Base-by-base conservation (phyloP, 2,797 vertebrate species). In the Argentina silus region DNA sequence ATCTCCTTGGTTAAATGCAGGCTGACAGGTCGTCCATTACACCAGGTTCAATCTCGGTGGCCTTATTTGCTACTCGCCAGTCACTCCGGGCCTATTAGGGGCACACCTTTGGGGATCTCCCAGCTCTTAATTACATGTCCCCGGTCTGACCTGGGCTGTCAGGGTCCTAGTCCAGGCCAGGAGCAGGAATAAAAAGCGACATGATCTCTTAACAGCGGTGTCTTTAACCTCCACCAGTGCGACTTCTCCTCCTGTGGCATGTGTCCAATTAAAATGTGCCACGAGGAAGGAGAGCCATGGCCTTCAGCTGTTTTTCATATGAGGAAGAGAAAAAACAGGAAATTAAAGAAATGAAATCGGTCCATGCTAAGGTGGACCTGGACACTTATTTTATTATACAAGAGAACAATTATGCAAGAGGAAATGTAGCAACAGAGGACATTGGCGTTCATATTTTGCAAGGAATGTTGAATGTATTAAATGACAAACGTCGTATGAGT, bases 211-310 rank as follows among this genome's bases (percentile, higher is more conserved):
- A 42, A 68, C 45, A 68, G 64, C 44, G 7, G 42, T 47, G 23
- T 51, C 59, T 68, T 68, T 74, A 68, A 67, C 72, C 56, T 74
- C 65, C 56, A 27, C 12, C 45, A 21, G 44, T 51, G 72, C 7
- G 17, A 44, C 19, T 61, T 36, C 45, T 6, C 55, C 66, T 70
- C 36, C 1, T 62, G 69, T 74, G 72, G 75, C 73, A 57, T 44
- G 67, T 61, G 74, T 67, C 69, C 79, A 81, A 83, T 83, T 83
- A 83, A 70, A 78, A 23, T 67, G 48, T 72, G 69, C 69, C 61
- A 69, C 51, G 60, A 67, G 59, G 67, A 67, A 70, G 21, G 62
- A 62, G 63, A 60, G 69, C 47, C 61, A 75, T 55, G 43, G 74
- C 79, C 82, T 79, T 73, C 61, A 76, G 77, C 79, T 73, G 44